Conservation (phyloP, 2,888 invertebrate species). For the Sinhomidia bicolor region DNA sequence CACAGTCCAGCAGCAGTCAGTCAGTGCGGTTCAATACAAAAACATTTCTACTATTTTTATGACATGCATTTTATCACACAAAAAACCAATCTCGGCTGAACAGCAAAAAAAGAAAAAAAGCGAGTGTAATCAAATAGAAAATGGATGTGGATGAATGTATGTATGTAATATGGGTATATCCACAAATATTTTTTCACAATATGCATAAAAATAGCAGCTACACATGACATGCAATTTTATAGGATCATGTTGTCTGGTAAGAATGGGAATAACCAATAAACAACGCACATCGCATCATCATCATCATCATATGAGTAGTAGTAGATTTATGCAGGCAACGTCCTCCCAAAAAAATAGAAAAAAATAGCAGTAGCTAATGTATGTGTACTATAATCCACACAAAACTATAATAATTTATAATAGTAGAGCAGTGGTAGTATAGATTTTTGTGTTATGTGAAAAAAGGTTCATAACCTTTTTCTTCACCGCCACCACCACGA, state of each 20-base stretch:
- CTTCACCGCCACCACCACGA: too few species aligned
- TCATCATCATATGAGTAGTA: too few species aligned
- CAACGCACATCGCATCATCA: conserved; percentile 40
- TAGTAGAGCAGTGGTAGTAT: too few species aligned
- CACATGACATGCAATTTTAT: too few species aligned
- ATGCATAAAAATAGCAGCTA: too few species aligned
- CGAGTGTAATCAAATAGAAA: conserved; percentile 50
- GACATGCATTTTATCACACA: conserved; percentile 47
- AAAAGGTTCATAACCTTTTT: conserved; percentile 67
- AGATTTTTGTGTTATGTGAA: neutral
- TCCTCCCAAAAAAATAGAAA: conserved; percentile 17
- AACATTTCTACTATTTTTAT: conserved; percentile 1
- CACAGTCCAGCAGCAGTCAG: conserved; percentile 23
- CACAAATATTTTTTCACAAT: too few species aligned
- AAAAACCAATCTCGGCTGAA: conserved; percentile 58
- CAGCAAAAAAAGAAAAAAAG: too few species aligned
- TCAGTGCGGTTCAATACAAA: neutral
- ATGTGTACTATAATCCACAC: too few species aligned
- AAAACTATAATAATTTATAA: too few species aligned
- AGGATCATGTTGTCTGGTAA: conserved; percentile 17
- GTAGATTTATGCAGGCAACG: conserved; percentile 41
- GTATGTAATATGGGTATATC: neutral
- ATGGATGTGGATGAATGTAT: neutral
- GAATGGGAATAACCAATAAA: conserved; percentile 54
- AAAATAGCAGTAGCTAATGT: neutral